Base-by-base conservation (phyloP, 2,888 invertebrate genomes). In the Aporophyla nigra region DNA sequence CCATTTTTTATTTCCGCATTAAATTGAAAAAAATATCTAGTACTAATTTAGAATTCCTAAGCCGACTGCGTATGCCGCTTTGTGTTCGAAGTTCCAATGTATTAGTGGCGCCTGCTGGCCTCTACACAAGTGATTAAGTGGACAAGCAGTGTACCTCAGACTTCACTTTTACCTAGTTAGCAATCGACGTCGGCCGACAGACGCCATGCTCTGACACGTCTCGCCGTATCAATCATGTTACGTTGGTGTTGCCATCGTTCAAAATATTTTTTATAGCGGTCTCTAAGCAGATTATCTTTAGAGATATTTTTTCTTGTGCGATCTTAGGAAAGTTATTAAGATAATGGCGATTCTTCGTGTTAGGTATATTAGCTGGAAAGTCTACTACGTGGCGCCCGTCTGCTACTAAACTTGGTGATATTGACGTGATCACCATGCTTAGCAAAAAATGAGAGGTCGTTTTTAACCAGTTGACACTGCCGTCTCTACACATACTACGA, bases 201-300 rank as follows among this genome's bases (percentile, higher is more conserved):
- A 79, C 88, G 88, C 85, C 88, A 80, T 69, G 74, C 19, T 63
- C 71, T 79, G 86, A 65, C 78, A 84, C 67, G 86, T 81, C 86
- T 85, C 90, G 87, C 82, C 89, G 77, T 87, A 91, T 92, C 91
- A 91, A 92, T 90, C 90, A 92, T 81, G 66, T 69, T 62, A 67
- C 56, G 77, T 66, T 76, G 62, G 67, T 85, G 80, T 83, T 86
- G 78, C 83, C 83, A 82, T 72, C 61, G 76, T 77, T 83, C 71
- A 62, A 71, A n/a, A 62, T 61, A 69, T 71, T 77, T 85, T 82
- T 85, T 83, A 82, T 81, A 33, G 54, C 54, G 59, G 53, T 61
- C 63, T 67, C 58, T 81, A 66, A 70, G 51, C 68, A 58, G 85
- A 75, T 83, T 82, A 82, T 82, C 83, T 77, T 59, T 43, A 56